Percentiles rank a stretch among this genome's conserved stretches.
Evolutionary conservation across 2,797 vertebrate genomes (phyloP).

Genomic region (Coreius guichenoti): DNA sequence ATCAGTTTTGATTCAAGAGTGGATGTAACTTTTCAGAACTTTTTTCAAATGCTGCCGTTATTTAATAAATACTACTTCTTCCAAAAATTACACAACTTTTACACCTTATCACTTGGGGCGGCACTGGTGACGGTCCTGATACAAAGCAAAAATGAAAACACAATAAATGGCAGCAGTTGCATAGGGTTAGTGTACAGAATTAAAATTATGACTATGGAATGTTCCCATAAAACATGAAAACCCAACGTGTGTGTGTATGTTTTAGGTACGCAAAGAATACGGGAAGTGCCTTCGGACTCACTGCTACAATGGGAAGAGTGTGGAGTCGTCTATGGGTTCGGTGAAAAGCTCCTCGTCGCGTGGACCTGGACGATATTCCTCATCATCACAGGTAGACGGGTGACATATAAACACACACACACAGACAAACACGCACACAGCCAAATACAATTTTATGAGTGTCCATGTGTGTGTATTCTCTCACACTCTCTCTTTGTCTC

Average conservation of each 20-base stretch:
- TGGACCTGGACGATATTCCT: constrained; percentile 91
- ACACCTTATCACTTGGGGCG: neutral
- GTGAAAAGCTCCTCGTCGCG: constrained; percentile 91
- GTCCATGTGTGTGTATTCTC: constrained; percentile 52
- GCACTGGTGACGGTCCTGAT: neutral
- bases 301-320: constrained; percentile 95
- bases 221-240: neutral
- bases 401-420: neutral
- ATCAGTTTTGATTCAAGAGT: neutral
- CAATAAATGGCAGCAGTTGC: neutral
- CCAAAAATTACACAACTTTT: neutral
- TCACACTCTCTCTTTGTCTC: constrained; percentile 29
- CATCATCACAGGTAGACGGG: constrained; percentile 89
- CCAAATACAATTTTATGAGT: constrained; percentile 43
- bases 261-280: constrained; percentile 95
- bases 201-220: neutral
- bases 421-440: constrained; percentile 14
- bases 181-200: neutral
- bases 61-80: neutral
- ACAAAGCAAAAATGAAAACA: neutral
- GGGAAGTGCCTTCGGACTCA: constrained; percentile 95
- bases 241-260: neutral
- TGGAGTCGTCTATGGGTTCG: constrained; percentile 94
- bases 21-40: neutral
- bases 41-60: neutral